These are phyloP conservation scores for Ectemnius cavifrons DNA, from an alignment of 2,888 invertebrate species.

Conservation along the genomic window DNA sequence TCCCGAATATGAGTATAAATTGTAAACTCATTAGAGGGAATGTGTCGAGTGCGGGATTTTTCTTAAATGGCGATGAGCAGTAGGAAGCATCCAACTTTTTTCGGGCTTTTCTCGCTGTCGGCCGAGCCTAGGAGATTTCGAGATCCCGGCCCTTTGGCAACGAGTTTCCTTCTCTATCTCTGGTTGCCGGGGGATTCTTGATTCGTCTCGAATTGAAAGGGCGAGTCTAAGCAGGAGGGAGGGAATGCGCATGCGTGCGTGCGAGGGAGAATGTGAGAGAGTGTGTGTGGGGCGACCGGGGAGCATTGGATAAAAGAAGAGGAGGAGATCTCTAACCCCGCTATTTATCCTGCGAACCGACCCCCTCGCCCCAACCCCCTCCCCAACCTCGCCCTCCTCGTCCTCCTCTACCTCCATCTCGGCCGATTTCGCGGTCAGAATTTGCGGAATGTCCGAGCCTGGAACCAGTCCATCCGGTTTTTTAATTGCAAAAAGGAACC, in stretches of 20 bases:
- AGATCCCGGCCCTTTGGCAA: constrained; percentile 49
- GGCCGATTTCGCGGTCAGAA: constrained; percentile 75
- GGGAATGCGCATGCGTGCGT: background rate
- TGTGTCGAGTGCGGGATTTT: background rate
- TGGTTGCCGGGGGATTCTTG: no score
- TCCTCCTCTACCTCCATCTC: constrained; percentile 50
- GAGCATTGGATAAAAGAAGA: constrained; percentile 14
- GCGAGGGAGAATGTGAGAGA: background rate
- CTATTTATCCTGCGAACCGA: constrained; percentile 64
- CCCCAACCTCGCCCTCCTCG: background rate
- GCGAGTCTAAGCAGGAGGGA: constrained; percentile 1
- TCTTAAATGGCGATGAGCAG: background rate
- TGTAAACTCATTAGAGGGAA: background rate
- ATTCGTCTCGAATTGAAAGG: constrained; percentile 24
- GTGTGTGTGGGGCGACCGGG: background rate
- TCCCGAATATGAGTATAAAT: background rate
- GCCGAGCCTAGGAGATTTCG: constrained; percentile 33
- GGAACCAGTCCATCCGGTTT: constrained; percentile 77
- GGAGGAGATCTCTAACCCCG: constrained; percentile 54
- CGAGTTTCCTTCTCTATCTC: constrained; percentile 60
- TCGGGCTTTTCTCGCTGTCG: background rate
- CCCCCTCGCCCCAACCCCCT: constrained; percentile 31
- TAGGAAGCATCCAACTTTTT: background rate
- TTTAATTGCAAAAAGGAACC: constrained; percentile 77
- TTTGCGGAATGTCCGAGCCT: constrained; percentile 76